These are phyloP conservation scores for Habroteleia sp. DNA, from an alignment of 2,888 invertebrate genomes.

Conservation along the genomic window DNA sequence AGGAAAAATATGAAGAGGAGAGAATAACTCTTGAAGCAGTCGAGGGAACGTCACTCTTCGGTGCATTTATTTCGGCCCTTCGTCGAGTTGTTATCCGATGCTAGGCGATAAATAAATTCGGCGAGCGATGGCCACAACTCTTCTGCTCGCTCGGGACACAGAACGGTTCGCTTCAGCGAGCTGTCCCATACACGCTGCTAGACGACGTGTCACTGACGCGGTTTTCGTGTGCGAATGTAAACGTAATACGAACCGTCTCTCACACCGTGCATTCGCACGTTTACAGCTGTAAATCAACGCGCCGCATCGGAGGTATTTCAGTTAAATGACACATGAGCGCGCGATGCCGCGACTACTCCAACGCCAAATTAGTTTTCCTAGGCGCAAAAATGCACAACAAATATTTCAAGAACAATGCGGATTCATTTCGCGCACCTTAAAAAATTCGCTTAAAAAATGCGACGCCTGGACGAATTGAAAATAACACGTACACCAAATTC, in stretches of 20 bases:
- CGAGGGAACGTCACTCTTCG: constrained; percentile 53
- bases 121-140: constrained; percentile 75
- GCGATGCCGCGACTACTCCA: constrained; percentile 33
- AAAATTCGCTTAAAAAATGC: constrained; percentile 13
- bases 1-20: constrained; percentile 32
- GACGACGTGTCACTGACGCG: constrained; percentile 59
- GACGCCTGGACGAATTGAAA: constrained; percentile 1
- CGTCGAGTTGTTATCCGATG: constrained; percentile 61
- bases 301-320: constrained; percentile 78
- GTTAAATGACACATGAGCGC: constrained; percentile 77
- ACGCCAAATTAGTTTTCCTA: constrained; percentile 53
- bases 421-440: constrained; percentile 11
- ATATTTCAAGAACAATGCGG: constrained; percentile 49
- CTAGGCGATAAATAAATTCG: constrained; percentile 76
- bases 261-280: constrained; percentile 52
- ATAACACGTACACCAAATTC: neutral
- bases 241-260: constrained; percentile 55
- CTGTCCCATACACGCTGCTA: constrained; percentile 51
- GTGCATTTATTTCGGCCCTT: constrained; percentile 62
- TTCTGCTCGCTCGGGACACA: constrained; percentile 64
- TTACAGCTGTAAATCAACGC: constrained; percentile 77
- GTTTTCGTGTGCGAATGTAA: constrained; percentile 58
- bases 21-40: constrained; percentile 47
- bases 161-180: constrained; percentile 56
- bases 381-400: constrained; percentile 39